Conservation (phyloP, 2,113 vertebrate species). For the Melanocharis versteri region DNA sequence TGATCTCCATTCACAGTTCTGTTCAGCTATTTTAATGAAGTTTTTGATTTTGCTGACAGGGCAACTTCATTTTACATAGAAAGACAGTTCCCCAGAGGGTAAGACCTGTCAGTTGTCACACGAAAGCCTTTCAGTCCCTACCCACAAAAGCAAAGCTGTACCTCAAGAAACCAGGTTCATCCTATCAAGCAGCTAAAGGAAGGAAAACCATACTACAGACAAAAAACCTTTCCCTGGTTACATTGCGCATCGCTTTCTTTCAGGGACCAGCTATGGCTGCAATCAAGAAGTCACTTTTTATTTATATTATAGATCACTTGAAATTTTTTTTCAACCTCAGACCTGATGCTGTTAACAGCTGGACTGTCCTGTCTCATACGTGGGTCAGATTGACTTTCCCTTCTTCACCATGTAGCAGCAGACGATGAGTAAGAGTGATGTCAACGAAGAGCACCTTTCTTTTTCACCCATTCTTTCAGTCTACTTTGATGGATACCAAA, state of each 20-base stretch:
- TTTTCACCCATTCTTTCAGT: neutral
- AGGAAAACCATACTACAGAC: neutral
- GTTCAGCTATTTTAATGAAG: neutral
- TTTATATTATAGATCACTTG: neutral
- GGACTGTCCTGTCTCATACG: neutral
- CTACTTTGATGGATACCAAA: neutral
- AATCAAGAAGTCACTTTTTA: neutral
- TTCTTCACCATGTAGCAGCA: neutral
- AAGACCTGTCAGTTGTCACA: neutral
- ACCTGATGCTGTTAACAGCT: neutral
- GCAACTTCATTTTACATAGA: neutral
- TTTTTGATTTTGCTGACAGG: slow-evolving; percentile 16
- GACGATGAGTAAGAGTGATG: neutral
- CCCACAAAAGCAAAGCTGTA: neutral
- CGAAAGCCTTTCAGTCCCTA: neutral
- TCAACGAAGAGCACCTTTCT: neutral
- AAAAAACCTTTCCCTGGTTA: neutral
- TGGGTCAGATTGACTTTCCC: neutral
- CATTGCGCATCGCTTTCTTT: neutral
- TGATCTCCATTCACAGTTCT: neutral
- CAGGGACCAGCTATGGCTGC: neutral
- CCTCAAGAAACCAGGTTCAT: neutral
- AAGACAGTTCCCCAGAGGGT: neutral
- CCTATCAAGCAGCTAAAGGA: neutral
- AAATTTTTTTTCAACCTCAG: neutral